phyloP scores from a whole-genome alignment of 2,888 invertebrate species.

The Sinohyriopsis cumingii region DNA sequence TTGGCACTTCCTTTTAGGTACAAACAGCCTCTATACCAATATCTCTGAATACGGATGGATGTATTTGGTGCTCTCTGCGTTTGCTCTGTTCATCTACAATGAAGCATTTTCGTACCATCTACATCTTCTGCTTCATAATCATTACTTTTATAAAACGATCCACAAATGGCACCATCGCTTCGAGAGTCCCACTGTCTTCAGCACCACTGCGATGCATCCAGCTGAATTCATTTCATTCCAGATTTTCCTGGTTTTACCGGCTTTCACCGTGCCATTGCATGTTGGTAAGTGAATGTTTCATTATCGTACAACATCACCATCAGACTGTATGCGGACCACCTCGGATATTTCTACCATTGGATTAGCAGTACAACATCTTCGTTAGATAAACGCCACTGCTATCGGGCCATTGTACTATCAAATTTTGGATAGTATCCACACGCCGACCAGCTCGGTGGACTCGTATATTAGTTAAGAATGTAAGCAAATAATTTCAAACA shows the following conservation, averaged over 20 bases:
- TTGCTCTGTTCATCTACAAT: slow-evolving; percentile 77
- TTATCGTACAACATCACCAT: too few species aligned
- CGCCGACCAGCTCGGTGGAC: too few species aligned
- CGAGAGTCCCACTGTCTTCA: slow-evolving; percentile 83
- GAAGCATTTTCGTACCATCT: slow-evolving; percentile 78
- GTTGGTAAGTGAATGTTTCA: slow-evolving; percentile 79
- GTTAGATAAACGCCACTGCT: too few species aligned
- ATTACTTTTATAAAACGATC: slow-evolving; percentile 78
- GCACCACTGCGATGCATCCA: slow-evolving; percentile 84
- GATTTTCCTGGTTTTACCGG: slow-evolving; percentile 75
- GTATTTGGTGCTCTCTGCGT: slow-evolving; percentile 80
- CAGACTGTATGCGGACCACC: too few species aligned
- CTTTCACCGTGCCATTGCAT: slow-evolving; percentile 79
- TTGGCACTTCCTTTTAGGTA: slow-evolving; percentile 69
- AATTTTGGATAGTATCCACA: too few species aligned
- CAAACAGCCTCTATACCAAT: slow-evolving; percentile 79
- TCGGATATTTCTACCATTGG: too few species aligned
- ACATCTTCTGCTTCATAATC: slow-evolving; percentile 81
- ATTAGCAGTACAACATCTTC: too few species aligned
- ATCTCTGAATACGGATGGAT: slow-evolving; percentile 79
- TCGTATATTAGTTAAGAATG: too few species aligned
- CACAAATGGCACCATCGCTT: slow-evolving; percentile 85
- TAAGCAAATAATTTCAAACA: too few species aligned
- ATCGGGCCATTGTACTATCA: too few species aligned
- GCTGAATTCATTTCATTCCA: slow-evolving; percentile 82